These are phyloP conservation scores for Palaemon carinicauda DNA, from an alignment of 1,140 invertebrate genomes.

Conservation along the genomic window DNA sequence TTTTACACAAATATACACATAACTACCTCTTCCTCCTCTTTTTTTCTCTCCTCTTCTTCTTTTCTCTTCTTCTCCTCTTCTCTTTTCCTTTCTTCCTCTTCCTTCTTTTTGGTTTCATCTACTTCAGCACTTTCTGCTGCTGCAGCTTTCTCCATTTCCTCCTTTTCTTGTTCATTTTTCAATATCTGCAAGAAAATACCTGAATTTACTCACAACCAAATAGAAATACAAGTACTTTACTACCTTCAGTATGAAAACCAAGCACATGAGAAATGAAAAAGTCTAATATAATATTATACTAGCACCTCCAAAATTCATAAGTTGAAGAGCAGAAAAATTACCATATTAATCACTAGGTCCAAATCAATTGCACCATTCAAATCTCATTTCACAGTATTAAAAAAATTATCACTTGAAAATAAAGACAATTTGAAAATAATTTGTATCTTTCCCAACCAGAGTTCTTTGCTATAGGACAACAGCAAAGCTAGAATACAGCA, in stretches of 20 bases:
- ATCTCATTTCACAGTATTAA: too few relatives aligned
- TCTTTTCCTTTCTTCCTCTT: conserved; percentile 66
- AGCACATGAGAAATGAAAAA: too few relatives aligned
- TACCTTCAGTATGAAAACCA: neutral
- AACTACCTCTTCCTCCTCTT: conserved; percentile 66
- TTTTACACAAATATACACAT: neutral
- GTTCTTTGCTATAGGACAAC: too few relatives aligned
- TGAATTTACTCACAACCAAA: conserved; percentile 68
- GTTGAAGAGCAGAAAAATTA: too few relatives aligned
- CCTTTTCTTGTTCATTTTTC: conserved; percentile 66
- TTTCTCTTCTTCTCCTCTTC: conserved; percentile 67
- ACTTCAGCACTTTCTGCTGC: conserved; percentile 59
- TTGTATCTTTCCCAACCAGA: too few relatives aligned
- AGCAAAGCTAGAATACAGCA: too few relatives aligned
- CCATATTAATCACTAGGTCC: too few relatives aligned
- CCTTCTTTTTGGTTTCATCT: conserved; percentile 64
- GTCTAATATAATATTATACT: too few relatives aligned
- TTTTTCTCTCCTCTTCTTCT: conserved; percentile 64
- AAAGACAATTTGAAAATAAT: too few relatives aligned
- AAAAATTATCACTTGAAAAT: too few relatives aligned
- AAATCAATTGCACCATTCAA: too few relatives aligned
- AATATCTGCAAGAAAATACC: conserved; percentile 62
- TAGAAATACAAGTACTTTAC: conserved; percentile 60
- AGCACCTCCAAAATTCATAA: too few relatives aligned
- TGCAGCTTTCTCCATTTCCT: conserved; percentile 66